Base-by-base conservation (phyloP, 2,113 vertebrate genomes). In the Tenrec ecaudatus region DNA sequence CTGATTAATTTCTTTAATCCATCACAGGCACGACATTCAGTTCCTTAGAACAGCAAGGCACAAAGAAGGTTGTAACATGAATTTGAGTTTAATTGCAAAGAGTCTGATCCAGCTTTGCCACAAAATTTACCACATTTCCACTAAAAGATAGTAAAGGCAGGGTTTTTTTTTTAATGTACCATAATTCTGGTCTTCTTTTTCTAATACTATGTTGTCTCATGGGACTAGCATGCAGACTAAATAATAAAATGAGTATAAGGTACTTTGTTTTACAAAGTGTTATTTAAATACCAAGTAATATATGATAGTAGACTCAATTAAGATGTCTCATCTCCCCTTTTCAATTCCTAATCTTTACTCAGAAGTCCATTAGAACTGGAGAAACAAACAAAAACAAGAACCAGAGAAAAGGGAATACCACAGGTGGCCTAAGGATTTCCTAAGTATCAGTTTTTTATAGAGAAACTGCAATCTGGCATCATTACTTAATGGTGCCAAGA, bases 251-350 rank as follows among this genome's bases (percentile, higher is more conserved):
- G 38, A 29, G 89, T 17, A 23, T n/a, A 86, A 94, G 83, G 76
- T 66, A 81, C 71, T 94, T 73, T 92, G 79, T 88, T 83, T 89
- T 85, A 43, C 81, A 90, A 94, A 94, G 75, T 68, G 71, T 29
- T 86, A 81, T 94, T 77, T 93, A 93, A 97, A 95, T 88, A 57
- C 36, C 85, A 94, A 94, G 78, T 92, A 95, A 91, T 69, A 62
- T 69, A 93, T 87, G 76, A 81, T 60, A 57, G 92, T 68, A 60
- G 53, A 95, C 82, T 75, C 47, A 95, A 66, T 79, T 22, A 89
- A 86, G 81, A 6, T 58, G 86, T 78, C 71, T 89, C 16, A 53
- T 10, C 64, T 80, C 76, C 86, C 58, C 83, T 83, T 38, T 90
- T 87, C 82, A 94, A 43, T 91, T 91, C 58, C 86, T 14, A 85